These are phyloP conservation scores for Dermatemys mawii DNA, from an alignment of 2,113 vertebrate genomes.

Conservation along the genomic window DNA sequence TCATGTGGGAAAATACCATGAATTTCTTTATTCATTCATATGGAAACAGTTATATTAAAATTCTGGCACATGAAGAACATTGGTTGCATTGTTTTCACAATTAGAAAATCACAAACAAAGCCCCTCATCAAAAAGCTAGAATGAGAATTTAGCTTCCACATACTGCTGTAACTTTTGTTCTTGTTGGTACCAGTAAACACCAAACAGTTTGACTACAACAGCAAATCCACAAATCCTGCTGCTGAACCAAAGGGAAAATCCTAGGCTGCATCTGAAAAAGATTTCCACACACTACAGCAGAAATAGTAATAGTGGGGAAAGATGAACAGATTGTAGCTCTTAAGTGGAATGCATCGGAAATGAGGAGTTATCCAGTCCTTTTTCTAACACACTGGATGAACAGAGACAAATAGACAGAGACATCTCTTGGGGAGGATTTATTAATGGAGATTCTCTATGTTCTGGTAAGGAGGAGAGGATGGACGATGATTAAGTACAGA, in stretches of 20 bases:
- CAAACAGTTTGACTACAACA: conserved; percentile 62
- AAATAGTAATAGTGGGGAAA: conserved; percentile 39
- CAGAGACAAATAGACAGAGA: background rate
- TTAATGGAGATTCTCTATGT: too few species aligned
- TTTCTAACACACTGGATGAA: background rate
- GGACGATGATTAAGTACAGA: too few species aligned
- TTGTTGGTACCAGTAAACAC: conserved; percentile 67
- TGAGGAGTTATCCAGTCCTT: background rate
- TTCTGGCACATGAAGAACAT: conserved; percentile 75
- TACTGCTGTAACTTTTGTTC: conserved; percentile 60
- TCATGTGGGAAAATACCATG: conserved; percentile 49
- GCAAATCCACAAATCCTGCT: conserved; percentile 55
- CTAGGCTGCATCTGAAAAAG: conserved; percentile 42
- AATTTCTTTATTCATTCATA: conserved; percentile 60
- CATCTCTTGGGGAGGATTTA: too few species aligned
- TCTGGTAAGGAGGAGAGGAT: too few species aligned
- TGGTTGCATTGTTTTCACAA: conserved; percentile 63
- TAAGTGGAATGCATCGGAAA: background rate
- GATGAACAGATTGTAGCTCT: conserved; percentile 1
- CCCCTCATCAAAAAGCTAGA: conserved; percentile 46
- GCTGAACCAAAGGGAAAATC: conserved; percentile 58
- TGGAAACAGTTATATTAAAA: conserved; percentile 72
- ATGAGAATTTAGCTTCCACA: conserved; percentile 54
- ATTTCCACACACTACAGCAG: conserved; percentile 13
- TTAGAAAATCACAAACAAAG: conserved; percentile 67